phyloP scores from a whole-genome alignment of 2,888 invertebrate species.

The Phymatocera aterrima region DNA sequence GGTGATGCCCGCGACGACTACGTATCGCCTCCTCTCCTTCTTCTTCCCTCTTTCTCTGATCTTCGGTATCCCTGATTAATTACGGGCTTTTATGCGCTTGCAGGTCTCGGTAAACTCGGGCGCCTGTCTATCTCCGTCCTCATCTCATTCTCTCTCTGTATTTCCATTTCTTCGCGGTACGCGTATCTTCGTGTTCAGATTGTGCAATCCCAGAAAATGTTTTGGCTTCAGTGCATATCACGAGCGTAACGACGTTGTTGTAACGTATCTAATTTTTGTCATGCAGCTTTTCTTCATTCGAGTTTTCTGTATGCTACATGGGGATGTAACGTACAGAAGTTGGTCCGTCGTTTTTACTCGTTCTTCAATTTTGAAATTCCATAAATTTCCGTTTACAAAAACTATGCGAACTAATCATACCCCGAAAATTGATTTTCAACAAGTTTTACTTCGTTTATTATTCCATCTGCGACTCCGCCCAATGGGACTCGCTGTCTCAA shows the following conservation, averaged over 20 bases:
- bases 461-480: no score
- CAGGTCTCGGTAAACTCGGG: conserved; percentile 1
- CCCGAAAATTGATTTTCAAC: not conserved
- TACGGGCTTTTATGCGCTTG: conserved; percentile 14
- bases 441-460: no score
- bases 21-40: conserved; percentile 49
- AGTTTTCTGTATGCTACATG: no score
- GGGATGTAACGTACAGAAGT: no score
- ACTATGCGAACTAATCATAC: no score
- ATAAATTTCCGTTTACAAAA: no score
- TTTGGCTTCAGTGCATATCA: not conserved
- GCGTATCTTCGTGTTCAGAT: not conserved
- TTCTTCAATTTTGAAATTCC: not conserved
- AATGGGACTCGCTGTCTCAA: no score
- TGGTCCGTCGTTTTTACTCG: no score
- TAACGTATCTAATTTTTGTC: no score
- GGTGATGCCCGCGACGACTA: conserved; percentile 60
- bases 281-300: no score
- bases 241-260: not conserved
- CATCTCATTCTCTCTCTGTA: not conserved
- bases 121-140: not conserved
- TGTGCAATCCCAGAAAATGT: not conserved
- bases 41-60: conserved; percentile 50
- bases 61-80: not conserved
- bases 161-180: not conserved